These are phyloP conservation scores for Neopipo cinnamomea DNA, from an alignment of 2,113 vertebrate species.

Conservation along the genomic window DNA sequence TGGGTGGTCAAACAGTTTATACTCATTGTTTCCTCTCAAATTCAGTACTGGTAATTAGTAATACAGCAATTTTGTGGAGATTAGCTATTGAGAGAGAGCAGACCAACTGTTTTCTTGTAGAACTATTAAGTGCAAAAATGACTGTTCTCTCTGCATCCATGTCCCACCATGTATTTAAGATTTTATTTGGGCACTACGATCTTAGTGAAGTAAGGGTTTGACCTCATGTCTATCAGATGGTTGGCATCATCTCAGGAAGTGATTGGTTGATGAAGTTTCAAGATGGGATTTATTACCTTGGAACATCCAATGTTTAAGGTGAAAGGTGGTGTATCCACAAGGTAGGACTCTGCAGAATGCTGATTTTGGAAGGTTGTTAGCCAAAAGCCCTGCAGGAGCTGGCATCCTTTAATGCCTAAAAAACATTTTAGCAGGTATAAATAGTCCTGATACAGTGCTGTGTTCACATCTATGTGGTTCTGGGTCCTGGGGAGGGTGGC, in stretches of 20 bases:
- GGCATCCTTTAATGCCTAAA: background rate
- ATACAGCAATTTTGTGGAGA: background rate
- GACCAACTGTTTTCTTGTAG: background rate
- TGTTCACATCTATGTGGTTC: background rate
- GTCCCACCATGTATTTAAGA: background rate
- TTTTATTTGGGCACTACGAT: background rate
- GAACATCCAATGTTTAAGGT: background rate
- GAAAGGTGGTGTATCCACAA: background rate
- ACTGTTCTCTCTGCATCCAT: fast-evolving
- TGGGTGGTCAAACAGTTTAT: conserved; percentile 23
- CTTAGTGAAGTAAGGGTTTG: background rate
- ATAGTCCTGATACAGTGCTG: background rate
- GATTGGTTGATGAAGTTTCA: background rate
- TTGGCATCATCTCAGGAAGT: background rate
- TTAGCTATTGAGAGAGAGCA: background rate
- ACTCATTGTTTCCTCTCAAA: conserved; percentile 22
- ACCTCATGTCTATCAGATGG: background rate
- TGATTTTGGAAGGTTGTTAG: background rate
- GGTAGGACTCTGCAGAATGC: background rate
- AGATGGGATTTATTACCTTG: background rate
- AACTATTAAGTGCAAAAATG: background rate
- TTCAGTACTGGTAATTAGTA: conserved; percentile 6
- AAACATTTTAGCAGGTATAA: background rate
- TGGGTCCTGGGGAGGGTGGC: background rate
- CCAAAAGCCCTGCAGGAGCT: background rate